Evolutionary conservation across 1,140 invertebrate species (phyloP).

Genomic region (Cotesia chilonis): DNA sequence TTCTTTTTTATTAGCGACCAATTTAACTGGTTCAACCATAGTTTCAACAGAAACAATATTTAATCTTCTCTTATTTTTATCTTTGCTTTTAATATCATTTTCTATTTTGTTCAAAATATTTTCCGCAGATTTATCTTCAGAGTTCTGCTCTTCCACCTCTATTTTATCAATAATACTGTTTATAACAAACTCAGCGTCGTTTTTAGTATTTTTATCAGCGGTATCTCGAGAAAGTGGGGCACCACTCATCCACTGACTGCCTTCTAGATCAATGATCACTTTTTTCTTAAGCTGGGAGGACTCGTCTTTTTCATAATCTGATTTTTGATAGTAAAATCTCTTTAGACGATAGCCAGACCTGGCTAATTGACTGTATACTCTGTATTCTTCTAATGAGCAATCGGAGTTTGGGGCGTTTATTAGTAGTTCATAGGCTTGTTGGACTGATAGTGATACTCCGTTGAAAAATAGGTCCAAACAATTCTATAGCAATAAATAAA

Average conservation of each 20-base stretch:
- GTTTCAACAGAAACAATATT: constrained; percentile 60
- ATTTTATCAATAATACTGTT: constrained; percentile 29
- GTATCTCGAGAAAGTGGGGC: constrained; percentile 15
- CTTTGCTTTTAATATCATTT: constrained; percentile 26
- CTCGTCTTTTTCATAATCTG: constrained; percentile 40
- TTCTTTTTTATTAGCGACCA: constrained; percentile 32
- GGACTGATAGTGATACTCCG: constrained; percentile 68
- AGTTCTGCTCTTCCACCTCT: constrained; percentile 14
- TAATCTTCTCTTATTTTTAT: constrained; percentile 43
- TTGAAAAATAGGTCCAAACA: constrained; percentile 67
- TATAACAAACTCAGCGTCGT: constrained; percentile 28
- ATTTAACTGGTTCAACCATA: constrained; percentile 51
- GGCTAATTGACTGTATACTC: constrained; percentile 71
- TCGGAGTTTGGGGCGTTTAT: constrained; percentile 60
- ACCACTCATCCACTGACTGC: constrained; percentile 48
- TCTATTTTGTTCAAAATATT: constrained; percentile 23
- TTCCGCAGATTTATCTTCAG: constrained; percentile 23
- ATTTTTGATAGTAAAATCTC: constrained; percentile 51
- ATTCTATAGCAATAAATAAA: constrained; percentile 62
- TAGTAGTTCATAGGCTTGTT: constrained; percentile 71
- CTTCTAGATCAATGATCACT: constrained; percentile 58
- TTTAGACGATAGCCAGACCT: constrained; percentile 67
- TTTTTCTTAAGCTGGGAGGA: constrained; percentile 42
- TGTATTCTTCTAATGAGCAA: constrained; percentile 68
- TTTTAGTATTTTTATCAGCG: constrained; percentile 5